Evolutionary conservation across 2,113 vertebrate genomes (phyloP).

Genomic region (Arothron firmamentum): DNA sequence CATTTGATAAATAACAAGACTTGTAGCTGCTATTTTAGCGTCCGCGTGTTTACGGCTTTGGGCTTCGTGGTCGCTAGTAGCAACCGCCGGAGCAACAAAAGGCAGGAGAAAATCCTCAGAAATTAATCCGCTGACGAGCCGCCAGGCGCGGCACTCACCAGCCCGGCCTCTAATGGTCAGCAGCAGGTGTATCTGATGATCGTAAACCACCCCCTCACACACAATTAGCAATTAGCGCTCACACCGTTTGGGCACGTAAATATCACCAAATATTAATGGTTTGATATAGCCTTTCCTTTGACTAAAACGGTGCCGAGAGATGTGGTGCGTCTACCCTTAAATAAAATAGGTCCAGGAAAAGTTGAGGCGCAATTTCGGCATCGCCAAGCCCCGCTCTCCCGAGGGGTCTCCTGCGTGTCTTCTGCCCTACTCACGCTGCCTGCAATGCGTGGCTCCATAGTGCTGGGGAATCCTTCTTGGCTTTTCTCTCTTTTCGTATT

Average conservation of each 20-base stretch:
- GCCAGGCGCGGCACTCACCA: conserved; percentile 33
- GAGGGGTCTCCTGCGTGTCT: conserved; percentile 36
- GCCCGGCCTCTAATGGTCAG: conserved; percentile 20
- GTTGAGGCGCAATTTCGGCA: conserved; percentile 48
- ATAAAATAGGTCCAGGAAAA: conserved; percentile 50
- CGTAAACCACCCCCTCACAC: background rate
- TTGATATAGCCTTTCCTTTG: background rate
- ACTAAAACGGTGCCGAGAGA: background rate
- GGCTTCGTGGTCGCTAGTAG: conserved; percentile 66
- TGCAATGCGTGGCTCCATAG: conserved; percentile 68
- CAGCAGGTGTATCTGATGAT: conserved; percentile 30
- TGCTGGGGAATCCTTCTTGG: conserved; percentile 58
- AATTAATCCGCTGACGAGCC: conserved; percentile 61
- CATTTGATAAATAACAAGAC: background rate
- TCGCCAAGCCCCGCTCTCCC: conserved; percentile 36
- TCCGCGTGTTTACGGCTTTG: conserved; percentile 51
- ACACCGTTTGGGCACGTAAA: conserved; percentile 1
- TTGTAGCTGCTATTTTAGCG: background rate
- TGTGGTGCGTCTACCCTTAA: conserved; percentile 1
- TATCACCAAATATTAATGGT: too few relatives aligned
- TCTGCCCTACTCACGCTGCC: conserved; percentile 64
- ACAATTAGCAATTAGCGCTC: conserved; percentile 11
- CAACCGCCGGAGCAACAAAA: conserved; percentile 70
- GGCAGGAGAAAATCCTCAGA: conserved; percentile 55
- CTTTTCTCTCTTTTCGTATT: conserved; percentile 33